Base-by-base conservation (phyloP, 1,140 invertebrate genomes). In the Temnothorax curvispinosus region DNA sequence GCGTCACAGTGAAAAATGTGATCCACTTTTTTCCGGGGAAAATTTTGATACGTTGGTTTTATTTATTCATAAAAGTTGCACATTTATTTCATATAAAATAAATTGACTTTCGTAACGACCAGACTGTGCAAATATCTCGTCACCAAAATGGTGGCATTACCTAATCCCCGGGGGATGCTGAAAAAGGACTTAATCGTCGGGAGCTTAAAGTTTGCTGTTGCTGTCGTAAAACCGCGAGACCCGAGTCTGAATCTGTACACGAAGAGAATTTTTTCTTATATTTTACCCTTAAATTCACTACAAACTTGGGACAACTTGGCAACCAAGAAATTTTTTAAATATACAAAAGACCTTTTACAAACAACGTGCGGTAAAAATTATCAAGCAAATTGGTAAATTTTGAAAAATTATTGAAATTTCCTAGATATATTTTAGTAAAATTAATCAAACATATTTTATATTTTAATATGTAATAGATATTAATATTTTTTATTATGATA, bases 171-270 rank as follows among this genome's bases (percentile, higher is more conserved):
- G 13, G 3, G 41, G 50, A 58, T 38, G 15, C 7, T 41, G 54
- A 60, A 56, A n/a, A 74, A 84, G 75, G 58, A 74, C 74, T 75
- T 84, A 75, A 84, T 84, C 11, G 21, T 69, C n/a, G 13, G 13
- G 44, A 35, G 69, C 64, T 88, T 77, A 21, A 77, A 87, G 35
- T 86, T 87, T 54, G 72, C 60, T 18, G 52, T 32, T 56, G 58
- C 41, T 18, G 18, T 18, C 50, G 32, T 72, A 56, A 75, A 77
- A 77, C 81, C 32, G 52, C 74, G 21, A 50, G 32, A 74, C 8
- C 54, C 11, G 77, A 52, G 64, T 56, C 1, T 35, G 58, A 71
- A 35, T 54, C 18, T 41, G 27, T 21, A 21, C 21, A 21, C 21
- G 21, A 0, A 21, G 21, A 21, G 21, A 21, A 21, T 21, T 21